These are phyloP conservation scores for Carcinoscorpius rotundicauda DNA, from an alignment of 1,140 invertebrate species.

Conservation along the genomic window DNA sequence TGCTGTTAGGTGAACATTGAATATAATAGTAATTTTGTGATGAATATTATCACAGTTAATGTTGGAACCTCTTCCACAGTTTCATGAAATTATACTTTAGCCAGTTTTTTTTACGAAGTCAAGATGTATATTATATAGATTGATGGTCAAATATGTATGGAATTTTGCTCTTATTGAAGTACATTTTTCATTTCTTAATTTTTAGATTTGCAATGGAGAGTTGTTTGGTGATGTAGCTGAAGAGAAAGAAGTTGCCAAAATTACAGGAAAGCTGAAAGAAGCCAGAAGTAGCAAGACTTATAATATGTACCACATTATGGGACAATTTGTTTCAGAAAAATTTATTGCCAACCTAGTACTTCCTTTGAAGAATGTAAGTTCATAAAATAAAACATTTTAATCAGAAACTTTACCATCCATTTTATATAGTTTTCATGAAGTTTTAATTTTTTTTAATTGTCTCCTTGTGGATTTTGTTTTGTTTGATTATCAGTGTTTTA, in stretches of 20 bases:
- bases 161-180: too few relatives aligned
- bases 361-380: conserved; percentile 62
- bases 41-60: too few relatives aligned
- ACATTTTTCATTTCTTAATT: conserved; percentile 4
- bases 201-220: conserved; percentile 64
- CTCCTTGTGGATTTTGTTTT: too few relatives aligned
- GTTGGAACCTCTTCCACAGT: too few relatives aligned
- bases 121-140: too few relatives aligned
- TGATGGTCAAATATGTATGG: too few relatives aligned
- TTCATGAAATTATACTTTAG: background rate
- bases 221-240: conserved; percentile 75
- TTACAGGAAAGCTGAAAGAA: conserved; percentile 54
- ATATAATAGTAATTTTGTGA: too few relatives aligned
- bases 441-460: too few relatives aligned
- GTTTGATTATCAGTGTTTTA: too few relatives aligned
- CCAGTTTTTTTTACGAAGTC: conserved; percentile 6
- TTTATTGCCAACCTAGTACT: conserved; percentile 60
- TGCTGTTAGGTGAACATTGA: too few relatives aligned
- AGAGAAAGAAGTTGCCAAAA: conserved; percentile 80
- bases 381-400: background rate
- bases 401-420: too few relatives aligned
- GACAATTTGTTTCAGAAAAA: conserved; percentile 60
- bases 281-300: conserved; percentile 59
- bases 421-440: too few relatives aligned
- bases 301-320: conserved; percentile 67